These are phyloP conservation scores for Salvelinus sp. DNA, from an alignment of 2,113 vertebrate genomes.

Conservation along the genomic window DNA sequence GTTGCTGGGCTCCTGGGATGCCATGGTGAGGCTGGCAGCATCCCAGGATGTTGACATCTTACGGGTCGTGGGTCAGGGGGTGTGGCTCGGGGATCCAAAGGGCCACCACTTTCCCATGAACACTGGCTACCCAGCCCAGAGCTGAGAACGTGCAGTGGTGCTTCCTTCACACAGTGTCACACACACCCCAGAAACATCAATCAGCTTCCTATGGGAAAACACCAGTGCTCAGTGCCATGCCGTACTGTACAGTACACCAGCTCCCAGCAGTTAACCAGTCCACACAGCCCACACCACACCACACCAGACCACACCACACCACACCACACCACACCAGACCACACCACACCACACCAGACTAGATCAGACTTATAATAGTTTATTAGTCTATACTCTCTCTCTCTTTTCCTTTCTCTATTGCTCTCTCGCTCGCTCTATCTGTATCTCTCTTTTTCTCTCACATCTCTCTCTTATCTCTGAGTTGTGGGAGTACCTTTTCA, in stretches of 20 bases:
- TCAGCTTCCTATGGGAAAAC: neutral
- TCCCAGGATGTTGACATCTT: constrained; percentile 13
- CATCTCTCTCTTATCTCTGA: constrained; percentile 48
- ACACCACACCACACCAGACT: too few relatives aligned
- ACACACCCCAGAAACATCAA: neutral
- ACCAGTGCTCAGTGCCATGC: neutral
- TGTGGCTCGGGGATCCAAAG: constrained; percentile 16
- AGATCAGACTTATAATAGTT: too few relatives aligned
- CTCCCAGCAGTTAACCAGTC: too few relatives aligned
- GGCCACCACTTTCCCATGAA: constrained; percentile 21
- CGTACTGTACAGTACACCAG: too few relatives aligned
- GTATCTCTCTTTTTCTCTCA: neutral
- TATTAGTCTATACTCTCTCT: too few relatives aligned
- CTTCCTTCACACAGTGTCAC: constrained; percentile 4
- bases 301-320: too few relatives aligned
- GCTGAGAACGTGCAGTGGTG: constrained; percentile 18
- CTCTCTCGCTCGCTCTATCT: neutral
- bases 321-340: too few relatives aligned
- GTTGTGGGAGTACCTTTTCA: constrained; percentile 42
- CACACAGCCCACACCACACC: too few relatives aligned
- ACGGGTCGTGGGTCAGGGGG: constrained; percentile 4
- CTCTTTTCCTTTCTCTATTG: neutral
- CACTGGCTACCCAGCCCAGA: constrained; percentile 11
- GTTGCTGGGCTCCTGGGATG: constrained; percentile 7
- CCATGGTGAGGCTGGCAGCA: constrained; percentile 21